Conservation (phyloP, 2,797 vertebrate species). For the Gobio occitaniae region DNA sequence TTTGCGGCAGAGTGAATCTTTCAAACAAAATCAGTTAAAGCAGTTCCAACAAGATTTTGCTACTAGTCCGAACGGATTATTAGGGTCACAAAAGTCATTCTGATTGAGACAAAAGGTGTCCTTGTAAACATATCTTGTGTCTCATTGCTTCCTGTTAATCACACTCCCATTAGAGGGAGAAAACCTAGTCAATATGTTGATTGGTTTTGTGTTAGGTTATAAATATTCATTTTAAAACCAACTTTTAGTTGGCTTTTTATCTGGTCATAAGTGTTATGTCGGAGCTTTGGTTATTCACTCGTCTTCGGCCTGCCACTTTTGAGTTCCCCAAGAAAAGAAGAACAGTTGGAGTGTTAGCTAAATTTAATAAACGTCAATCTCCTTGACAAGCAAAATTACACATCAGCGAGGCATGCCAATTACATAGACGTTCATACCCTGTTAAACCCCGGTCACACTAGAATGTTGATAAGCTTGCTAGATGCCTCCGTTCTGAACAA, state of each 20-base stretch:
- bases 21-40: slow-evolving; percentile 11
- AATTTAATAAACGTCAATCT: slow-evolving; percentile 63
- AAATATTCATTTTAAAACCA: not conserved
- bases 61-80: too few species aligned
- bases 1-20: slow-evolving; percentile 5
- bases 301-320: slow-evolving; percentile 7
- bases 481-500: not conserved
- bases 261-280: not conserved
- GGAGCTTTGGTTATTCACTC: not conserved
- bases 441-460: slow-evolving; percentile 58
- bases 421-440: slow-evolving; percentile 56
- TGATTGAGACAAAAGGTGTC: not conserved
- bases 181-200: not conserved
- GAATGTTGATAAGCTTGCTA: slow-evolving; percentile 47
- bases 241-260: slow-evolving; percentile 1
- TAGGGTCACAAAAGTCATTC: too few species aligned
- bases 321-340: slow-evolving; percentile 23
- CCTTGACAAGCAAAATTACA: slow-evolving; percentile 50
- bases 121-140: not conserved
- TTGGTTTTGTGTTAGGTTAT: not conserved
- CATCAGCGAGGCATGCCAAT: slow-evolving; percentile 51
- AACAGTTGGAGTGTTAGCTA: slow-evolving; percentile 40
- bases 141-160: slow-evolving; percentile 15
- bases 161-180: not conserved
- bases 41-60: not conserved